Evolutionary conservation across 1,140 invertebrate genomes (phyloP), one percentile per base, ranked within the genome.

Genomic region (Acyrthosiphon pisum): DNA sequence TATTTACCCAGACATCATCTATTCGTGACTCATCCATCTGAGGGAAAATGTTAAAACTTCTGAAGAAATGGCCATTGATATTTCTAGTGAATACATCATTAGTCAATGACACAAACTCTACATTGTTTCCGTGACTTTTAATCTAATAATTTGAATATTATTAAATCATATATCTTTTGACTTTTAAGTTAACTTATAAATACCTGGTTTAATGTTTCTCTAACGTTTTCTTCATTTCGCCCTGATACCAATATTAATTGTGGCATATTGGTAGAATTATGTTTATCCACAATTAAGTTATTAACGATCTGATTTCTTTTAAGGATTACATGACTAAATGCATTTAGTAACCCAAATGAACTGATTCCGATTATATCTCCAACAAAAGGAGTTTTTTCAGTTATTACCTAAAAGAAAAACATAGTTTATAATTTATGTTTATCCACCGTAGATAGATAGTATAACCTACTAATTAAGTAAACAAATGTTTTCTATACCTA

Each of bases 301-400:
- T 92, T 84, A 30, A 83, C 35, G 26, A 53, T 92, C 30, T 41
- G 41, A 53, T 93, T 53, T 56, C 37, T 83, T 94, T 95, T 95
- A 0, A 97, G 93, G 37, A 97, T 94, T 30, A 95, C 94, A 95
- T 97, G 96, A 37, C 96, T 96, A 94, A 96, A 97, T n/a, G 96
- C 95, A 41, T 97, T 96, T 94, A 96, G 96, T 94, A 97, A 96
- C 41, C 96, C 96, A 95, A 97, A 96, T 56, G 96, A 96, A 94
- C 96, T 97, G 22, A 97, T 94, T 37, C 95, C 96, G n/a, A 96
- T 95, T 93, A 95, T 94, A 30, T 95, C 94, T 20, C 94, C 94
- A 89, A 95, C 94, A 94, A 96, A 95, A 37, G 94, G 94, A 37
- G 93, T 94, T 18, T 87, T 88, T 60, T 94, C 91, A 14, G 93